These are phyloP conservation scores for Bedellia somnulentella DNA, from an alignment of 2,888 invertebrate genomes.

Conservation along the genomic window DNA sequence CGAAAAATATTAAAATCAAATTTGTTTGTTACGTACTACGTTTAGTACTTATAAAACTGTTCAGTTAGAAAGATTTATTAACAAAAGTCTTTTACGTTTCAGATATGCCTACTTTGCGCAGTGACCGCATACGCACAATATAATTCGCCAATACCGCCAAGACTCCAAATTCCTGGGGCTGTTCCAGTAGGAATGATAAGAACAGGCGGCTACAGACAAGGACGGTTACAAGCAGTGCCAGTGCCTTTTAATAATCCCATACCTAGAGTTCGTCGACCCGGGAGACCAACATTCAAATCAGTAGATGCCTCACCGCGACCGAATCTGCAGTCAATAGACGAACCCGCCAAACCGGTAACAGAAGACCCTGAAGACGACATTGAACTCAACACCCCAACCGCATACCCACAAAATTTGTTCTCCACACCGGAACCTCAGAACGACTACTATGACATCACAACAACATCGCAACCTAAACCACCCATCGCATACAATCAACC, in stretches of 20 bases:
- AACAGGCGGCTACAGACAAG: conserved; percentile 42
- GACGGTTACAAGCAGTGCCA: conserved; percentile 27
- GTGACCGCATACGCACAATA: conserved; percentile 56
- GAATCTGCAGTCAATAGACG: conserved; percentile 48
- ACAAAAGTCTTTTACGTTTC: conserved; percentile 16
- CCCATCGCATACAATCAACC: conserved; percentile 26
- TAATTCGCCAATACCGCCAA: conserved; percentile 62
- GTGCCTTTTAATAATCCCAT: conserved; percentile 18
- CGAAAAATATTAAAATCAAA: too few species aligned
- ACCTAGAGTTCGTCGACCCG: conserved; percentile 39
- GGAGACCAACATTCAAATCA: conserved; percentile 45
- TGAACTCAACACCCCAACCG: conserved; percentile 57
- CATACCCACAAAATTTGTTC: conserved; percentile 37
- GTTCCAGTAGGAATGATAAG: conserved; percentile 33
- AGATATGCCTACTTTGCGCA: conserved; percentile 53
- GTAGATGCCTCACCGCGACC: conserved; percentile 47
- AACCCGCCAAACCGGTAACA: conserved; percentile 66
- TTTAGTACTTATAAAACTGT: too few species aligned
- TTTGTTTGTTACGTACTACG: too few species aligned
- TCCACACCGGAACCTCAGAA: conserved; percentile 48
- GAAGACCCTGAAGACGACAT: conserved; percentile 68
- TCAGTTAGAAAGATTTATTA: not conserved
- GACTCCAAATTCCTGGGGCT: conserved; percentile 69
- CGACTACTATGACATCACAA: conserved; percentile 45
- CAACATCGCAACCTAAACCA: conserved; percentile 46